Percentiles rank a stretch among this genome's conserved stretches.
Evolutionary conservation across 2,888 invertebrate species (phyloP).

Genomic region (Dolomedes plantarius): DNA sequence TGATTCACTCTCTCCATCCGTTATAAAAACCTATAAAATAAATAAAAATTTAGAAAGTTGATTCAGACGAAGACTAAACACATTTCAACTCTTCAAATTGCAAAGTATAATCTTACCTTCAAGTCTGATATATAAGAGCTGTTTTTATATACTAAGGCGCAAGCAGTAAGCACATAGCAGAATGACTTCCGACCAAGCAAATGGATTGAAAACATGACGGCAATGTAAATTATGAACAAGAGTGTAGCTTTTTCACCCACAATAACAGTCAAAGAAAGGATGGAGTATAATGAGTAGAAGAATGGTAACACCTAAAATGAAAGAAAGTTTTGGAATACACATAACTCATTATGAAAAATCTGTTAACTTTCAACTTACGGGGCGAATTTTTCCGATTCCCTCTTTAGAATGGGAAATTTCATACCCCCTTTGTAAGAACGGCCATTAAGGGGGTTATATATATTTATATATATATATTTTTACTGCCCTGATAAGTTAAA

Average conservation of each 20-base stretch:
- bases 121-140: constrained; percentile 21
- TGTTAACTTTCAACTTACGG: too few relatives aligned
- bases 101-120: constrained; percentile 20
- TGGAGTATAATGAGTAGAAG: constrained; percentile 34
- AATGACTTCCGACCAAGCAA: not conserved
- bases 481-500: too few relatives aligned
- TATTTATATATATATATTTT: too few relatives aligned
- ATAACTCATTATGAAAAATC: too few relatives aligned
- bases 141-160: constrained; percentile 23
- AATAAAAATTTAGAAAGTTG: constrained; percentile 10
- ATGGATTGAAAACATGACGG: not conserved
- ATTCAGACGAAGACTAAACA: too few relatives aligned
- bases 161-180: constrained; percentile 34
- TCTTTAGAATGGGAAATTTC: too few relatives aligned
- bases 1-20: constrained; percentile 34
- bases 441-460: too few relatives aligned
- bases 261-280: constrained; percentile 78
- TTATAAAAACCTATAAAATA: not conserved
- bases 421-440: too few relatives aligned
- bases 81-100: too few relatives aligned
- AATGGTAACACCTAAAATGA: too few relatives aligned
- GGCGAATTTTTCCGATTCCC: too few relatives aligned
- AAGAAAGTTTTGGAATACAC: too few relatives aligned
- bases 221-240: constrained; percentile 77
- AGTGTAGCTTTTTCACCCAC: constrained; percentile 80